Percentiles rank a stretch among this genome's conserved stretches.
Conservation (phyloP, 2,888 invertebrate species). For the Trichogramma dendrolimi region DNA sequence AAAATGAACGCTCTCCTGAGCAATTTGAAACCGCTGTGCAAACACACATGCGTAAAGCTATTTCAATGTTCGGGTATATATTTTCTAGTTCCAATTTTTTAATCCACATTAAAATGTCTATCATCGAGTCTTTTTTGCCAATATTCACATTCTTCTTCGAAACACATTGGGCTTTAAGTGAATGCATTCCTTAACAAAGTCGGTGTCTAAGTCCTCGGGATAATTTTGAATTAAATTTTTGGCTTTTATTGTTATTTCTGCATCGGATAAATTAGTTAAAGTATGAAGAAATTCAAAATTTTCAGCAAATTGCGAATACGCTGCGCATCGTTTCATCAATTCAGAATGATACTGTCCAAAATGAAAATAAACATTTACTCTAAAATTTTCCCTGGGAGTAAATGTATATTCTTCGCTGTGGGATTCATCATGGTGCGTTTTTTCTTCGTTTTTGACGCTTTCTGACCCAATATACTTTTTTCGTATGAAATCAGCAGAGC, state of each 20-base stretch:
- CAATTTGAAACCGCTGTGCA: constrained; percentile 23
- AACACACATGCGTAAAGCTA: constrained; percentile 26
- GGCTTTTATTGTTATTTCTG: constrained; percentile 13
- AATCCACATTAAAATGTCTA: constrained; percentile 38
- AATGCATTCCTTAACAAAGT: constrained; percentile 8
- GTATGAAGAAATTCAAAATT: constrained; percentile 2
- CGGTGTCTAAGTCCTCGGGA: constrained; percentile 7
- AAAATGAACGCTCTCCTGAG: constrained; percentile 28
- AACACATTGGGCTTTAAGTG: constrained; percentile 16
- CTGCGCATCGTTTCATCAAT: background rate
- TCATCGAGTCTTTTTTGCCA: constrained; percentile 42
- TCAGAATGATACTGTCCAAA: background rate
- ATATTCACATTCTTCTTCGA: background rate
- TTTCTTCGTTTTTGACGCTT: constrained; percentile 8
- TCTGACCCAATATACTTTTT: constrained; percentile 6
- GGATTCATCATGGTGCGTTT: constrained; percentile 14
- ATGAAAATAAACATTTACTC: background rate
- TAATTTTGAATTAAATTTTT: constrained; percentile 12
- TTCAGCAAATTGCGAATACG: background rate
- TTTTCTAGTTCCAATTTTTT: constrained; percentile 9
- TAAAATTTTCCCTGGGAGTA: background rate
- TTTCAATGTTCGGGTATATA: constrained; percentile 24
- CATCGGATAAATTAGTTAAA: background rate
- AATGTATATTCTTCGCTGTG: too few relatives aligned
- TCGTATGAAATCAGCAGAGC: constrained; percentile 15